phyloP scores from a whole-genome alignment of 1,140 invertebrate species.

The Drosophila parvula region DNA sequence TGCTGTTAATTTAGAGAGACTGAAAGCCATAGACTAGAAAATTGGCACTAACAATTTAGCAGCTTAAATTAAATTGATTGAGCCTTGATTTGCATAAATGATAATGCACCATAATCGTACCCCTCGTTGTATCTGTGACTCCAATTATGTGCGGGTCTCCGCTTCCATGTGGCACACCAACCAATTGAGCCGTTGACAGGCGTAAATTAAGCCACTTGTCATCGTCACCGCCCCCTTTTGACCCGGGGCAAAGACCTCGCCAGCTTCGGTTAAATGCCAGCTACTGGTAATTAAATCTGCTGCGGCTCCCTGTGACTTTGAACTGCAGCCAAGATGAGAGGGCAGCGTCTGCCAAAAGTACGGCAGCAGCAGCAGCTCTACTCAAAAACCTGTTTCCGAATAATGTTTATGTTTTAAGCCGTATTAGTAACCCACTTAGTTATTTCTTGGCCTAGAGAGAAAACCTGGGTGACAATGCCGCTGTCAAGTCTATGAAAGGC shows the following conservation, averaged over 20 bases:
- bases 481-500: conserved; percentile 10
- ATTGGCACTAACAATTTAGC: conserved; percentile 55
- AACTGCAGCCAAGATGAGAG: conserved; percentile 29
- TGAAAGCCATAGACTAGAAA: conserved; percentile 45
- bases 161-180: conserved; percentile 24
- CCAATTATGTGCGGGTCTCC: conserved; percentile 19
- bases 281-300: conserved; percentile 30
- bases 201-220: conserved; percentile 52
- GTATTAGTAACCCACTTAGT: conserved; percentile 68
- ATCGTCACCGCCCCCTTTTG: conserved; percentile 26
- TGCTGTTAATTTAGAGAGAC: not conserved
- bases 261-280: conserved; percentile 27
- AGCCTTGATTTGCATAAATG: conserved; percentile 59
- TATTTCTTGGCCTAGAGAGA: conserved; percentile 55
- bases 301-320: conserved; percentile 23
- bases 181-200: conserved; percentile 56
- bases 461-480: conserved; percentile 27
- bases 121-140: conserved; percentile 10
- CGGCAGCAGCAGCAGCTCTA: conserved; percentile 1
- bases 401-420: conserved; percentile 63
- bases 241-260: conserved; percentile 66
- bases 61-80: conserved; percentile 47
- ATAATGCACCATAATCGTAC: conserved; percentile 43
- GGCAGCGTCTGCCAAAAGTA: conserved; percentile 12
- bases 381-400: conserved; percentile 57